phyloP scores from a whole-genome alignment of 2,888 invertebrate species.

The Trypoxylon attenuatum region DNA sequence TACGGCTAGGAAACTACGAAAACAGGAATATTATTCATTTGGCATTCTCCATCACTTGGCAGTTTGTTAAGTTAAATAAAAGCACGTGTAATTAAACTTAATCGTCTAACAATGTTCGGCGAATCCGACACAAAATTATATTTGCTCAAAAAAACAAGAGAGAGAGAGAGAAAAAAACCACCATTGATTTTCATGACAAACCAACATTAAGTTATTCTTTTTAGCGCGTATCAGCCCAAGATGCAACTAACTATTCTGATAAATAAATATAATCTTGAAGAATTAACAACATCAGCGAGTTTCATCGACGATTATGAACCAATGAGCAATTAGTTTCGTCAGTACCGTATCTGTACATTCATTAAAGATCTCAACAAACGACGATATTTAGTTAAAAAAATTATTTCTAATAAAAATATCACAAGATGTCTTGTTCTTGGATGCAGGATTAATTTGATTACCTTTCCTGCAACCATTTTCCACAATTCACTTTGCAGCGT shows the following conservation, averaged over 20 bases:
- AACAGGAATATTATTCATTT: slow-evolving; percentile 64
- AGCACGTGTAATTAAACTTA: background rate
- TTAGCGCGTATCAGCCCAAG: too few species aligned
- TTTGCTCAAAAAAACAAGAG: too few species aligned
- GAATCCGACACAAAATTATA: too few species aligned
- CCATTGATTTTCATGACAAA: too few species aligned
- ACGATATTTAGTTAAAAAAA: background rate
- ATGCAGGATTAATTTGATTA: too few species aligned
- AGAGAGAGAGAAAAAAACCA: too few species aligned
- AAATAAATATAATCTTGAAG: too few species aligned
- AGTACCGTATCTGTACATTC: slow-evolving; percentile 1
- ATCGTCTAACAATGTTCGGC: too few species aligned
- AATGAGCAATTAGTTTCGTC: background rate
- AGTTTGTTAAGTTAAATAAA: slow-evolving; percentile 26
- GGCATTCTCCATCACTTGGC: slow-evolving; percentile 59
- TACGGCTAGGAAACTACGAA: slow-evolving; percentile 47
- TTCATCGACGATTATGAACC: background rate
- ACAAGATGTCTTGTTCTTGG: slow-evolving; percentile 2
- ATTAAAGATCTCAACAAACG: background rate
- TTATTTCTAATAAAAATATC: slow-evolving; percentile 15
- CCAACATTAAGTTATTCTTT: too few species aligned
- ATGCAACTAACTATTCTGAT: too few species aligned
- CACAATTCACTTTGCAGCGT: background rate
- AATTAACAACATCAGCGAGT: background rate
- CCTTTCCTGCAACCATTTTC: slow-evolving; percentile 25